Evolutionary conservation across 2,888 invertebrate genomes (phyloP), one percentile per base, ranked within the genome.

Genomic region (Troilus luridus): DNA sequence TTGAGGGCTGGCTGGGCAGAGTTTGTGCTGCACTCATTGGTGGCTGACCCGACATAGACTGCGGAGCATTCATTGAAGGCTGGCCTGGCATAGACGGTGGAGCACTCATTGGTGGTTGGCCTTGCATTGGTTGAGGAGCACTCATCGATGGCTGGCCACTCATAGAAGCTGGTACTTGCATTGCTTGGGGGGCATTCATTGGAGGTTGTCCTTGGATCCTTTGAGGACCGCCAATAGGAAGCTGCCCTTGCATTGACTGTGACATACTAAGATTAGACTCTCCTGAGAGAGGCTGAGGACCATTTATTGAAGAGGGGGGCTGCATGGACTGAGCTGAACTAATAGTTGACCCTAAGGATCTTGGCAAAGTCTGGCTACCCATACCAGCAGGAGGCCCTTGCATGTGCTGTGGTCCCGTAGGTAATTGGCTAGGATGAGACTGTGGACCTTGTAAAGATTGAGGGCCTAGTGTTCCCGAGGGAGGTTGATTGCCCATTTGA

Each of bases 401-500:
- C 77, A 91, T 77, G 11, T 62, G 56, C 88, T 91, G 91, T 56
- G 54, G 54, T 64, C 85, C 64, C 10, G 56, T 41, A 54, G 81
- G 81, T 88, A 88, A 81, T 41, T 91, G 88, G 54, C 77, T 59
- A 72, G 59, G 60, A 58, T 81, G 54, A 17, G 81, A 62, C 21
- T 54, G 60, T 60, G 88, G 90, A 9, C 90, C 90, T 58, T 77
- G 77, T 72, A 93, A 93, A 92, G 93, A 93, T 41, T 93, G 94
- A 91, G 94, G 94, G 0, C 72, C 72, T 77, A 77, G 24, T 77
- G 72, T 1, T 17, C 27, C 72, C 17, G 94, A 94, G 92, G 93
- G 94, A 93, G 94, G 94, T 92, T 77, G 67, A 67, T 6, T 67
- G 67, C 67, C 67, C 54, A 81, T 81, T 81, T 94, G 94, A 92